A percentile compares a stretch with the other conserved stretches of the same genome.
These are phyloP conservation scores for Muscina levida DNA, from an alignment of 2,888 invertebrate genomes.

Conservation along the genomic window DNA sequence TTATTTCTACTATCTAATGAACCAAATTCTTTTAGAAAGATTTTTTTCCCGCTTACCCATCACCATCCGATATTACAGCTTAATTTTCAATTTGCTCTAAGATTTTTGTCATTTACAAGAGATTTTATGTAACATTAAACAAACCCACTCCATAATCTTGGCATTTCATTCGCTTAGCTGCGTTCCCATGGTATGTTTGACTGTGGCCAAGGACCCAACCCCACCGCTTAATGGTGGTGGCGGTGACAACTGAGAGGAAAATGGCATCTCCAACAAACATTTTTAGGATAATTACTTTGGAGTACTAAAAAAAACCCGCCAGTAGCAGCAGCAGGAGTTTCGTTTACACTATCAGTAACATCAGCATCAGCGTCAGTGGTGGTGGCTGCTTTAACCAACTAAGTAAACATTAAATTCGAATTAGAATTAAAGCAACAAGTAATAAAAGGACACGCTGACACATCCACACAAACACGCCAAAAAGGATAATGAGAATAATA, in stretches of 20 bases:
- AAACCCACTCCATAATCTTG: neutral
- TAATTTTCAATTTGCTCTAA: slow-evolving; percentile 32
- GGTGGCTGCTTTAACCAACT: slow-evolving; percentile 7
- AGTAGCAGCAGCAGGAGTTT: neutral
- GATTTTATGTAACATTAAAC: slow-evolving; percentile 16
- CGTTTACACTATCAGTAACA: neutral
- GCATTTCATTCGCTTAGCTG: too few species aligned
- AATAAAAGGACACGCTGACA: slow-evolving; percentile 13
- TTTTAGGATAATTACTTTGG: slow-evolving; percentile 9
- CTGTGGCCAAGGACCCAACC: neutral
- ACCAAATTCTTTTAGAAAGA: neutral
- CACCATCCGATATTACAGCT: neutral
- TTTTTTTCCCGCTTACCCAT: too few species aligned
- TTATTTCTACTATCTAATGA: neutral
- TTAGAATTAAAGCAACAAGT: slow-evolving; percentile 59
- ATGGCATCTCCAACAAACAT: neutral
- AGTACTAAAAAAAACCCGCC: neutral
- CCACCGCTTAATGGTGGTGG: neutral
- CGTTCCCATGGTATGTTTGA: neutral
- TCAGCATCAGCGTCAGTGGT: neutral
- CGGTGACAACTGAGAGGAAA: neutral
- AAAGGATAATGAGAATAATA: slow-evolving; percentile 14
- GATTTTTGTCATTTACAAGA: slow-evolving; percentile 15
- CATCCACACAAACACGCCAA: too few species aligned
- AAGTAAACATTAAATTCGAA: slow-evolving; percentile 52